Base-by-base conservation (phyloP, 2,113 vertebrate species). In the Chionomys nivalis region DNA sequence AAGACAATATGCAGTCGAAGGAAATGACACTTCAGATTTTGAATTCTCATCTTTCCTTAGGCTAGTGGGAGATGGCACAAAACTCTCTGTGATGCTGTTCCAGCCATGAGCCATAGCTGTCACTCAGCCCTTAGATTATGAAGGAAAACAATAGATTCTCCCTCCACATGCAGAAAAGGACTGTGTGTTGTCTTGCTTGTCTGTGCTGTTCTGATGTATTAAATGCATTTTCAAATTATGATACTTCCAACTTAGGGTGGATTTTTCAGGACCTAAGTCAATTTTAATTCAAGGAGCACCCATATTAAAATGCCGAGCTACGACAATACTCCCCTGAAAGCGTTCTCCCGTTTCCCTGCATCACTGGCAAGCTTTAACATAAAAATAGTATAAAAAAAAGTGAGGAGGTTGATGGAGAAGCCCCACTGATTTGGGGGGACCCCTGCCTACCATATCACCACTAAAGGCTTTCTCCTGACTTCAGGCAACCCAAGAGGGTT, bases 401-500 rank as follows among this genome's bases (percentile, higher is more conserved):
- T 0, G 6, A 78, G 77, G 47, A 61, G 70, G n/a, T n/a, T 58
- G 26, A 44, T 28, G 0, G 13, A 86, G 86, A 61, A 90, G n/a
- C 70, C 83, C 81, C 39, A 19, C 39, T 6, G 78, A 31, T 47
- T 72, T 23, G 13, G 9, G 82, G 66, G 66, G 58, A 92, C 89
- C 75, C 83, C 21, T 19, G 6, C 78, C 55, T 7, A 2, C 78
- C 44, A 11, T 52, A 70, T 76, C 93, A 90, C 47, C 42, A 76
- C 33, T 31, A 87, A 94, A 87, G 89, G 42, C 19, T 68, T 58
- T 89, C 63, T 93, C 77, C 49, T 95, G 79, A 68, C 87, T 70
- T 79, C 75, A 47, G 52, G 81, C 39, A n/a, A 47, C 83, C 83
- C 87, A 76, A 94, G 77, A 82, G 82, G 89, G 16, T 78, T 94